Evolutionary conservation across 1,140 invertebrate genomes (phyloP), one percentile per base, ranked within the genome.

Genomic region (Brachionus paranguensis): DNA sequence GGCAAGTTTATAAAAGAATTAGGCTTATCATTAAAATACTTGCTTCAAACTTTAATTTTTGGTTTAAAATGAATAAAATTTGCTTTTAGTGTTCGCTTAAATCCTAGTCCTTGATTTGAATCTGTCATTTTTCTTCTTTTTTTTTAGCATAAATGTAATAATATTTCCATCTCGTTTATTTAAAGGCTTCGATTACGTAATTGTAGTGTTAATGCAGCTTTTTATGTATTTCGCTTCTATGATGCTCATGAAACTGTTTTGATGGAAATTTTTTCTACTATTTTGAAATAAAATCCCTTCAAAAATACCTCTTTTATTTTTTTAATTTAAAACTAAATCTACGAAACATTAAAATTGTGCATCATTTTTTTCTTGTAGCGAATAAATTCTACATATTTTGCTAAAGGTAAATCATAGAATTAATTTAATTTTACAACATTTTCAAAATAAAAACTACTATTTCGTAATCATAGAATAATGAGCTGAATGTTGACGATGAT

Each of bases 1-100:
- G 65, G 65, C 65, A 68, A 68, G 33, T 68, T 68, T 68, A 68
- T 33, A 68, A 33, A 68, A 68, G 65, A 68, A 68, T 68, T 68
- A 68, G 33, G 65, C 65, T 68, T 68, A 68, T 68, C 65, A 68
- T 68, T 68, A 68, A 68, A 68, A 68, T 68, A 33, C 33, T 68
- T 68, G 53, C 53, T 60, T 60, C 20, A 60, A 60, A n/a, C 53
- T 60, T 60, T 60, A 60, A 60, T 60, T 60, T 60, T 60, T 60
- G 17, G 53, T 60, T 60, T 60, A 24, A 60, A 60, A 60, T 60
- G 53, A 6, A 8, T 60, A 60, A 60, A 17, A 27, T 33, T 68
- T 41, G 27, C 65, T 68, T 41, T 68, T 68, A 68, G 65, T 37
- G 12, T 68, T 68, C 65, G 65, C 33, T 68, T 68, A 68, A 68